phyloP scores from a whole-genome alignment of 2,113 vertebrate species.

The Trematocara marginatum region DNA sequence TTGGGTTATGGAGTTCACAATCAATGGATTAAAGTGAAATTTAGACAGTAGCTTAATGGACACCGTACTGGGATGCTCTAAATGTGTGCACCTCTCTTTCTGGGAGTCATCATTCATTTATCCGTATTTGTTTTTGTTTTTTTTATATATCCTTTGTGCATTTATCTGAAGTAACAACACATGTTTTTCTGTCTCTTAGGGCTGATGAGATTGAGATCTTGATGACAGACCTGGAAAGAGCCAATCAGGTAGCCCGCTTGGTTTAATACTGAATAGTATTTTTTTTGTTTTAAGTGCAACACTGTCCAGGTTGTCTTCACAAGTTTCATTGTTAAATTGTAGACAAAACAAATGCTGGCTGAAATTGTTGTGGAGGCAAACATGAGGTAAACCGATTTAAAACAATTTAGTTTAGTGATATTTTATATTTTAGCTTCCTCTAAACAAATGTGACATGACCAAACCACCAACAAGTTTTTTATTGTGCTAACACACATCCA shows the following conservation, averaged over 20 bases:
- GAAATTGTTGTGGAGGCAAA: neutral
- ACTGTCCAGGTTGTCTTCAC: neutral
- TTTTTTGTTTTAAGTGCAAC: neutral
- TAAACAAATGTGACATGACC: neutral
- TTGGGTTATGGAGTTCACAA: conserved; percentile 65
- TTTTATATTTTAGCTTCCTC: neutral
- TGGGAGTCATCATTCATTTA: neutral
- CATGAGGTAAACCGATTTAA: neutral
- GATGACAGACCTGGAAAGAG: conserved; percentile 98
- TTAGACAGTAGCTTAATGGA: conserved; percentile 67
- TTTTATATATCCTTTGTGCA: neutral
- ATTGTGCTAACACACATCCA: neutral
- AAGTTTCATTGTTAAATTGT: neutral
- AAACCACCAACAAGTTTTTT: neutral
- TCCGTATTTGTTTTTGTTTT: neutral
- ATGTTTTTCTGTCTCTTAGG: conserved; percentile 69
- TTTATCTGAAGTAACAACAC: neutral
- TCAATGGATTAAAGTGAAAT: conserved; percentile 75
- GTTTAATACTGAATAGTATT: neutral
- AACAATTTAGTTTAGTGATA: neutral
- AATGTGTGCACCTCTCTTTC: conserved; percentile 15
- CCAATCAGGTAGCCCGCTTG: conserved; percentile 86
- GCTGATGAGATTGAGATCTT: conserved; percentile 98
- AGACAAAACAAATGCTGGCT: neutral
- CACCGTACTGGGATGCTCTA: conserved; percentile 2